Base-by-base conservation (phyloP, 2,888 invertebrate genomes). In the Hyposoter didymator region DNA sequence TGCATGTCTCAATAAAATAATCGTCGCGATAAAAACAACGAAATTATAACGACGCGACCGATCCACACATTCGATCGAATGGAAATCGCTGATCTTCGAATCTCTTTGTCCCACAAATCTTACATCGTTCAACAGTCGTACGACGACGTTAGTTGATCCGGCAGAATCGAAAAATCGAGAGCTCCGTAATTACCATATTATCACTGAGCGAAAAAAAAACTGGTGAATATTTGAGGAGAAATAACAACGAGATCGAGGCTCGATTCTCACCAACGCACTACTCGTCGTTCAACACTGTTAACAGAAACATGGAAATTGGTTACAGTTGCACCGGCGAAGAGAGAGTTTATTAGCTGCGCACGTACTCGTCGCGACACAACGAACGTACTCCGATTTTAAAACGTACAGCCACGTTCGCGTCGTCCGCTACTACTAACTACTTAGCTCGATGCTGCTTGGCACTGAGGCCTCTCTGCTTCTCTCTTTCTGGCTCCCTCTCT, bases 341-440 rank as follows among this genome's bases (percentile, higher is more conserved):
- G 19, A 59, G 59, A 59, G 28, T 59, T 59, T 59, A 59, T 59
- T 14, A 47, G 17, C 17, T 49, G n/a, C 22, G 49, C 49, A n/a
- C 35, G 32, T 32, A 35, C 59, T 43, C 28, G 22, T 59, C 19
- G 22, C 10, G 35, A 55, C 22, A 28, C 52, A 64, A 67, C 67
- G 45, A 43, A 69, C 45, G 47, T 64, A 28, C 76, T 45, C 74
- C 32, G 62, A 8, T 74, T n/a, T 62, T 62, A 62, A n/a, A 67
- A 55, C 49, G 39, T 43, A 67, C 76, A 19, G 32, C 5, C 78
- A 67, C 72, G 72, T 32, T 83, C 78, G 73, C 72, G 78, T 78
- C 78, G 73, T 83, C 73, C 78, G 84, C 74, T 78, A 82, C 84
- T 69, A 83, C 80, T 74, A 81, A 81, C 83, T 62, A 83, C 85